These are phyloP conservation scores for Lepidocolaptes lacrymiger DNA, from an alignment of 2,797 vertebrate genomes.

Conservation along the genomic window DNA sequence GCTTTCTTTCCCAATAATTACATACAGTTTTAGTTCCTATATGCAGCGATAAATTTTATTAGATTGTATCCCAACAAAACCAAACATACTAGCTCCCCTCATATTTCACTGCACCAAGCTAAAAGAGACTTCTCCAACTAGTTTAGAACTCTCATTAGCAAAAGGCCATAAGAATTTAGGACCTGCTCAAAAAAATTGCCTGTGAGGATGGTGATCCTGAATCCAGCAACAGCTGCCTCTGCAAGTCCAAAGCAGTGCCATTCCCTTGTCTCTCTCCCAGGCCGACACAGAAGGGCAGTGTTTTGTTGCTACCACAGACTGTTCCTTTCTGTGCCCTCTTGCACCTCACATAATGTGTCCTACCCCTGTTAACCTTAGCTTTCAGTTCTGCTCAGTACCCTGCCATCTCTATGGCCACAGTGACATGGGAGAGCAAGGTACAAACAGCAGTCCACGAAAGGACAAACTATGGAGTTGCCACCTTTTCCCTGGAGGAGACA, in stretches of 20 bases:
- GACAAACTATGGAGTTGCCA: background rate
- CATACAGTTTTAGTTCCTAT: background rate
- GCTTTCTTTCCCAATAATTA: background rate
- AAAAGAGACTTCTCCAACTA: background rate
- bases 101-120: background rate
- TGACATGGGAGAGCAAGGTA: background rate
- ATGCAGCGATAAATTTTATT: background rate
- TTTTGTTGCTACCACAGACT: background rate
- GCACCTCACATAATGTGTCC: background rate
- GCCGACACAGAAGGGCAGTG: background rate
- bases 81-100: background rate
- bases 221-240: background rate
- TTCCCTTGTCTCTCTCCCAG: background rate
- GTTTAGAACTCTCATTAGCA: background rate
- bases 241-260: background rate
- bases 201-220: background rate
- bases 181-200: background rate
- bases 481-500: background rate
- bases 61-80: background rate
- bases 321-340: background rate
- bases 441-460: background rate
- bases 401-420: background rate
- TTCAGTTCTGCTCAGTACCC: background rate
- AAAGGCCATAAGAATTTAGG: background rate
- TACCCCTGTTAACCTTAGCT: background rate